Evolutionary conservation across 2,113 vertebrate species (phyloP), one percentile per base, ranked within the genome.

Genomic region (Lepisosteus osseus): DNA sequence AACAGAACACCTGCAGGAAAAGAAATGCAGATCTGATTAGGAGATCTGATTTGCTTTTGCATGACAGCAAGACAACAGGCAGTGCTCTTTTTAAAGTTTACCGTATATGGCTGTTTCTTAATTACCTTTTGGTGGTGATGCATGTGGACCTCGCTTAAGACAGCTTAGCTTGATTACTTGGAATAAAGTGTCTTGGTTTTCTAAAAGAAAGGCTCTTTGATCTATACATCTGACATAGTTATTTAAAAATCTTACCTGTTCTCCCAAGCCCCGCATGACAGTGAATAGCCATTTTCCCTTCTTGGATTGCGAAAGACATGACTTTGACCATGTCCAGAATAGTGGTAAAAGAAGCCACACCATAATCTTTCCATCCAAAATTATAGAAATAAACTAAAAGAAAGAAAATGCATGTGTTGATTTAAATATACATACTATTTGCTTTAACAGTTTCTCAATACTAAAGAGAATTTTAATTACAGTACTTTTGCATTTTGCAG

Each of bases 321-420:
- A 99, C 97, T 77, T 99, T 99, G 7, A 98, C 96, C 97, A 99
- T 99, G 77, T 99, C 97, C 0, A 99, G 92, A 79, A 99, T 94
- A 11, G 96, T 95, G 0, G 95, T 97, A 68, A 98, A 94, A 70
- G 96, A 99, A 0, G 96, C 97, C 72, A 98, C 96, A 4, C 96
- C 96, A 40, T 99, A 99, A 85, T 99, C 97, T 80, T 99, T 99
- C 97, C 97, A 99, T 17, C 95, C 96, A 74, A 99, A 99, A 86
- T 98, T 99, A 87, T 99, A 99, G 89, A 98, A 98, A 83, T 98
- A 99, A 84, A 98, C 97, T 99, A 77, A 79, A 90, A 86, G 84
- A 57, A 41, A 6, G 47, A 59, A 67, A 62, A 47, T 17, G 8
- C 29, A 59, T 42, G 13, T 59, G 29, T 72, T 55, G 78, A 11